Percentiles rank a stretch among this genome's conserved stretches.
phyloP scores from a whole-genome alignment of 1,140 invertebrate species.

The Eueides isabella region DNA sequence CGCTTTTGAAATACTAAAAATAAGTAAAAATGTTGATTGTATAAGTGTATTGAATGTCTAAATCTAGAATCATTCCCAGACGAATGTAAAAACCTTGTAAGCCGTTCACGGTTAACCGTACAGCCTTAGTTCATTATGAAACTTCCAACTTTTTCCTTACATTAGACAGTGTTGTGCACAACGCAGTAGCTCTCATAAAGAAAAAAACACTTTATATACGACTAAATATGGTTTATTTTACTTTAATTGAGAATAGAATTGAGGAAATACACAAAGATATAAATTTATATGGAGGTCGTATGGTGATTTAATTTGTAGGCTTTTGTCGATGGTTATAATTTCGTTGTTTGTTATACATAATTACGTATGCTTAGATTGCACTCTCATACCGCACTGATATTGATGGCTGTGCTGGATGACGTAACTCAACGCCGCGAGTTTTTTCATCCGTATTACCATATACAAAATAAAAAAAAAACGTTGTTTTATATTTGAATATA shows the following conservation, averaged over 20 bases:
- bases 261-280: conserved; percentile 47
- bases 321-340: conserved; percentile 35
- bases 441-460: too few species aligned
- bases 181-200: conserved; percentile 5
- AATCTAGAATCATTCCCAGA: not conserved
- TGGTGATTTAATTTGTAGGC: conserved; percentile 43
- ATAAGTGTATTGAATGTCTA: too few species aligned
- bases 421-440: too few species aligned
- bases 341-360: not conserved
- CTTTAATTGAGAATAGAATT: conserved; percentile 29
- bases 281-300: conserved; percentile 47
- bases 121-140: conserved; percentile 54
- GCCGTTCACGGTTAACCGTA: conserved; percentile 42
- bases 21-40: too few species aligned
- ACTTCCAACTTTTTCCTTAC: conserved; percentile 59
- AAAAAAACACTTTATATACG: conserved; percentile 32
- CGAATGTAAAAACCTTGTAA: conserved; percentile 38
- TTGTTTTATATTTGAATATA: too few species aligned
- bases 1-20: not conserved
- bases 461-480: too few species aligned
- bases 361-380: too few species aligned
- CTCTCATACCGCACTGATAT: too few species aligned
- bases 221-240: conserved; percentile 34
- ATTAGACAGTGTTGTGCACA: conserved; percentile 43
- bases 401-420: too few species aligned